Evolutionary conservation across 2,888 invertebrate species (phyloP).

Genomic region (Heliconius aoede): DNA sequence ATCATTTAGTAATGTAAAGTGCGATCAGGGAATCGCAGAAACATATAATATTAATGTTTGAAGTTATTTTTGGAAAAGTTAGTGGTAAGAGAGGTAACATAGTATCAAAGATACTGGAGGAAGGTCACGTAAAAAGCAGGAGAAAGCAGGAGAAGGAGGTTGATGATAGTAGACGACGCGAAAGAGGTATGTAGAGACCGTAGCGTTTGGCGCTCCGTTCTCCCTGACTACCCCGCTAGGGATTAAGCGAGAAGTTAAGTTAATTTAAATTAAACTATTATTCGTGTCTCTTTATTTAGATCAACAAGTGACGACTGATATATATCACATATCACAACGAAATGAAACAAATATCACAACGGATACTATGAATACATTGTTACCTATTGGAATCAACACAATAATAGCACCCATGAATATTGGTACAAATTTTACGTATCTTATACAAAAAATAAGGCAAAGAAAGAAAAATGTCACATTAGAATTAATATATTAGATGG

Average conservation of each 20-base stretch:
- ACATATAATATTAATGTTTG: neutral
- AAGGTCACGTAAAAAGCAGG: too few species aligned
- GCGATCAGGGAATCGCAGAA: neutral
- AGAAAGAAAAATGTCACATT: slow-evolving; percentile 58
- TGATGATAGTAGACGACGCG: too few species aligned
- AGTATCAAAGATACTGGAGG: too few species aligned
- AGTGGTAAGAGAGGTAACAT: too few species aligned
- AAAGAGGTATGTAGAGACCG: too few species aligned
- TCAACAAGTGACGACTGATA: slow-evolving; percentile 2
- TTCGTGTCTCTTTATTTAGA: neutral
- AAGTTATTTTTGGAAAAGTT: neutral
- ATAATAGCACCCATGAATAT: slow-evolving; percentile 40
- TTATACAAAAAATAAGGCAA: slow-evolving; percentile 56
- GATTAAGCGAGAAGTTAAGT: too few species aligned
- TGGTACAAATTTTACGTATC: slow-evolving; percentile 48
- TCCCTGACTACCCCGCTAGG: too few species aligned
- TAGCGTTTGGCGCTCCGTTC: too few species aligned
- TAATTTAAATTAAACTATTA: too few species aligned
- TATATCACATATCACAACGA: too few species aligned
- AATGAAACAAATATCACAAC: slow-evolving; percentile 3
- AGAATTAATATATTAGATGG: slow-evolving; percentile 54
- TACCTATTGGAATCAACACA: slow-evolving; percentile 27
- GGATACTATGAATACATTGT: neutral
- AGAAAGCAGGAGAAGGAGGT: too few species aligned
- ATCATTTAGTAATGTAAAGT: neutral